Conservation (phyloP, 2,888 invertebrate species). For the Maniola hyperantus region DNA sequence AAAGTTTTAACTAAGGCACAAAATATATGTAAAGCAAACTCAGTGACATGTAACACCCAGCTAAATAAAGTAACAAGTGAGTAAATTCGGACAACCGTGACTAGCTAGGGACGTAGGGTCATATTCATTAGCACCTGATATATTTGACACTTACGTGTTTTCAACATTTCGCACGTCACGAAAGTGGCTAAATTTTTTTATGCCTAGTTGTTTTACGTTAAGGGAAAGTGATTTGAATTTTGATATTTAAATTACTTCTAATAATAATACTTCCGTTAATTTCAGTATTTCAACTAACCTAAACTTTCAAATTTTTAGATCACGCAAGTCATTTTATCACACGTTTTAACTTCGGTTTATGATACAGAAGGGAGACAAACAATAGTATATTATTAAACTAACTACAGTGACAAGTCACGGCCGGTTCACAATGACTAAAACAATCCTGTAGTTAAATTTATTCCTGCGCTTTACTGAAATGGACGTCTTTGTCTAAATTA, state of each 20-base stretch:
- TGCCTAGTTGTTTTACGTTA: background rate
- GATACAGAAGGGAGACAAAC: no score
- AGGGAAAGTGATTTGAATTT: background rate
- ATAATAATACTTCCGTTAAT: background rate
- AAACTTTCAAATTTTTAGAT: no score
- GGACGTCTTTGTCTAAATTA: no score
- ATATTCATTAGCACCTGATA: slow-evolving; percentile 49
- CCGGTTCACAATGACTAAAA: no score
- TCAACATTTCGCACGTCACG: slow-evolving; percentile 49
- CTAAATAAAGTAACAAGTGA: slow-evolving; percentile 23
- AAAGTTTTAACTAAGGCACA: no score
- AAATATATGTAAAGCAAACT: background rate
- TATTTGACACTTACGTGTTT: slow-evolving; percentile 48
- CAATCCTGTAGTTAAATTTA: no score
- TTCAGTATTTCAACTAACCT: background rate
- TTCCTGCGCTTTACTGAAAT: no score
- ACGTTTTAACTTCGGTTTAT: no score
- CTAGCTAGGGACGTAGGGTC: slow-evolving; percentile 25
- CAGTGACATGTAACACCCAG: background rate
- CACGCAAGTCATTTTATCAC: no score
- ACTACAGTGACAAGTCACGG: no score
- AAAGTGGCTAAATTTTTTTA: slow-evolving; percentile 42
- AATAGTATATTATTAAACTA: no score
- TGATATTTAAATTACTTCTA: background rate
- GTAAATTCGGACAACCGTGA: slow-evolving; percentile 35